Percentiles rank a stretch among this genome's conserved stretches.
These are phyloP conservation scores for Thunnus albacares DNA, from an alignment of 2,797 vertebrate genomes.

Conservation along the genomic window DNA sequence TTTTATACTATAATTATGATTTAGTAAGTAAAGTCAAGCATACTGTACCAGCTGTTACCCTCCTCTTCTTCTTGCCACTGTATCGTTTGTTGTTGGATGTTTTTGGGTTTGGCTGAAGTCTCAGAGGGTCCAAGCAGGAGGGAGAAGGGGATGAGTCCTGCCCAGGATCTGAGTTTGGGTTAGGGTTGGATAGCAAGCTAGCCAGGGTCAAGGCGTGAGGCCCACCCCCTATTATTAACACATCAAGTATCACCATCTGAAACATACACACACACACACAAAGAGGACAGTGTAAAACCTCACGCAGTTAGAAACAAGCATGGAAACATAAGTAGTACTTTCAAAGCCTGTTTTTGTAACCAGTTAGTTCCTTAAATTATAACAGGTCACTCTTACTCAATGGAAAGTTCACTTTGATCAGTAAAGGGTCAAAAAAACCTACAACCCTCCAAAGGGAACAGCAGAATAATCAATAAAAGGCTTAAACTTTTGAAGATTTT, in stretches of 20 bases:
- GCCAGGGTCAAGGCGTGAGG: conserved; percentile 88
- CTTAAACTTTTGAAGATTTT: background rate
- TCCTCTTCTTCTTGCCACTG: conserved; percentile 67
- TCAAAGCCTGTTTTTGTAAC: conserved; percentile 17
- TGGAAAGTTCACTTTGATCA: background rate
- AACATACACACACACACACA: conserved; percentile 34
- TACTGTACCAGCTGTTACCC: conserved; percentile 52
- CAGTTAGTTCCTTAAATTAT: conserved; percentile 14
- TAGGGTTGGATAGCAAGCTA: conserved; percentile 74
- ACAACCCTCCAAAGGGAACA: background rate
- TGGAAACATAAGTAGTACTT: background rate
- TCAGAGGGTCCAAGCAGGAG: conserved; percentile 32
- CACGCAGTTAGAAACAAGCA: background rate
- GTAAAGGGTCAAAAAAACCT: background rate
- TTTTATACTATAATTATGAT: background rate
- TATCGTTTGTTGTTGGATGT: conserved; percentile 28
- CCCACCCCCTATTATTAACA: conserved; percentile 85
- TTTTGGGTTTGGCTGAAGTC: conserved; percentile 48
- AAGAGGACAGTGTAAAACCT: background rate
- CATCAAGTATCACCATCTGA: conserved; percentile 81
- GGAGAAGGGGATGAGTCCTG: conserved; percentile 21
- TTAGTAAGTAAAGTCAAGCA: background rate
- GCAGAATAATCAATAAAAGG: background rate
- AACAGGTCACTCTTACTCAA: background rate
- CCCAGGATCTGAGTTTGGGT: conserved; percentile 30